Conservation (phyloP, 2,888 invertebrate species). For the Halocaridina rubra region DNA sequence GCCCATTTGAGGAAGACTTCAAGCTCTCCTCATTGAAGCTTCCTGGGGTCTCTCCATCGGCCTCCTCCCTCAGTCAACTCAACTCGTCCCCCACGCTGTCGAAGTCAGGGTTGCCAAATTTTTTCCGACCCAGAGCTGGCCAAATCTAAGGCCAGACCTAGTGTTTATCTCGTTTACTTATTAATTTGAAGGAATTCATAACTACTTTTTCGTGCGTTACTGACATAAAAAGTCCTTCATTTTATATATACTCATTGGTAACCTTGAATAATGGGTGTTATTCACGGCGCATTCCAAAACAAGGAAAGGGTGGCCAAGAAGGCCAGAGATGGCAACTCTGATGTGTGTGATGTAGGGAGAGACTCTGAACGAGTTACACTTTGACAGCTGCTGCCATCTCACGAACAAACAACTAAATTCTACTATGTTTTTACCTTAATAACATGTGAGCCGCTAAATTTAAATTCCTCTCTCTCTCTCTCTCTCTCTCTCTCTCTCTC, state of each 20-base stretch:
- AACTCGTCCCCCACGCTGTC: constrained; percentile 42
- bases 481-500: too few relatives aligned
- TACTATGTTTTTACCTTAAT: too few relatives aligned
- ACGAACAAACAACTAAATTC: too few relatives aligned
- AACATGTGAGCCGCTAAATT: too few relatives aligned
- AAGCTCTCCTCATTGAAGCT: not conserved
- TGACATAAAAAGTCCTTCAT: not conserved
- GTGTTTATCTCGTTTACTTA: not conserved
- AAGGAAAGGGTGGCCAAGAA: too few relatives aligned
- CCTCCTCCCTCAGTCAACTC: constrained; percentile 15
- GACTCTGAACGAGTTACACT: too few relatives aligned
- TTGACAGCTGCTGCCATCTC: too few relatives aligned
- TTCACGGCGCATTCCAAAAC: not conserved
- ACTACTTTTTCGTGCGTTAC: not conserved
- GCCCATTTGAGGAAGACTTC: constrained; percentile 45
- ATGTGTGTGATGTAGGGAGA: too few relatives aligned
- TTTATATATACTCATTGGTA: not conserved
- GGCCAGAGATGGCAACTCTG: too few relatives aligned
- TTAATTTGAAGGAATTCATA: not conserved
- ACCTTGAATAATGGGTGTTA: not conserved
- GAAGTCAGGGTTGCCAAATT: constrained; percentile 20
- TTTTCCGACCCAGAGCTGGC: constrained; percentile 1
- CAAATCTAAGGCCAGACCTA: constrained; percentile 20
- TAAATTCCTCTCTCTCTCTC: too few relatives aligned
- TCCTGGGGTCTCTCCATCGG: not conserved